A percentile compares a stretch with the other conserved stretches of the same genome.
These are phyloP conservation scores for Hippopotamus amphibius DNA, from an alignment of 2,113 vertebrate genomes.

Conservation along the genomic window DNA sequence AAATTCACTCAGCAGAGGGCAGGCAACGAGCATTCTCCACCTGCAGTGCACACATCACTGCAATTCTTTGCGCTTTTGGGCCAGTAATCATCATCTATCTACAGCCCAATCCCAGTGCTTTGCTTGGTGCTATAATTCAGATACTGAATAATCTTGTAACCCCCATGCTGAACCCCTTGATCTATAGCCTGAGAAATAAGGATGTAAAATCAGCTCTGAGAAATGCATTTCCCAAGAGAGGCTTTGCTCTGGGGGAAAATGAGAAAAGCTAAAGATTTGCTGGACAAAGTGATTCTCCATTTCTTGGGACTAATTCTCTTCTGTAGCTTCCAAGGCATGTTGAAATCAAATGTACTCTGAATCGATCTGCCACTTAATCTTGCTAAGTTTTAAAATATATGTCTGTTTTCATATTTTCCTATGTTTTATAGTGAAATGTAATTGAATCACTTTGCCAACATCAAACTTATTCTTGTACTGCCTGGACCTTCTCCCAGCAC, in stretches of 20 bases:
- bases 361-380: neutral
- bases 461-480: neutral
- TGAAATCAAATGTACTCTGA: neutral
- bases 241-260: neutral
- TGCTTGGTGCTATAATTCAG: slow-evolving; percentile 53
- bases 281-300: neutral
- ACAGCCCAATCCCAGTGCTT: neutral
- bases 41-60: slow-evolving; percentile 58
- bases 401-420: neutral
- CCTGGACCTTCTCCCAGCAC: neutral
- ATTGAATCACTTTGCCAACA: no score
- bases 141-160: slow-evolving; percentile 76
- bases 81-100: slow-evolving; percentile 58
- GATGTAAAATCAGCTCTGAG: slow-evolving; percentile 70
- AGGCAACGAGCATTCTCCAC: slow-evolving; percentile 35
- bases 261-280: neutral
- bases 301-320: neutral
- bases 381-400: neutral
- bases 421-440: neutral
- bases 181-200: slow-evolving; percentile 79
- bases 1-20: neutral
- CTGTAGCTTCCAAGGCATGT: no score
- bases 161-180: slow-evolving; percentile 75
- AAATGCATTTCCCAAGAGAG: neutral
- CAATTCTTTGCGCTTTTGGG: slow-evolving; percentile 47